Conservation (phyloP, 2,113 vertebrate species). For the Nothocercus nigrocapillus region DNA sequence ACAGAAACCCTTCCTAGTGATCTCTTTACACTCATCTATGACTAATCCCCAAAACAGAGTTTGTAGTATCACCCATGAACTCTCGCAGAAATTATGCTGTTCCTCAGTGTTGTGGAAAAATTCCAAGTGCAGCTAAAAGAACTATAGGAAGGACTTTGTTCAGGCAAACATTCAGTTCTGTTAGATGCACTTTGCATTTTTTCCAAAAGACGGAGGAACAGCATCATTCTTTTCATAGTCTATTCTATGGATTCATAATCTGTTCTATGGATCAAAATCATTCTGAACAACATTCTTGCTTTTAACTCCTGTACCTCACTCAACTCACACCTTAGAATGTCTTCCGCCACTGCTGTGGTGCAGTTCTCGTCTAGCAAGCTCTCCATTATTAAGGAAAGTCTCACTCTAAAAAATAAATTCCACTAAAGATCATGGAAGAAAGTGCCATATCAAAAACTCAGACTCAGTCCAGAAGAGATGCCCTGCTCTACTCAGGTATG, state of each 20-base stretch:
- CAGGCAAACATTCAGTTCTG: neutral
- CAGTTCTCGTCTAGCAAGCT: neutral
- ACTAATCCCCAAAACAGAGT: neutral
- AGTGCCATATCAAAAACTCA: neutral
- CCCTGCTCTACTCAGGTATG: neutral
- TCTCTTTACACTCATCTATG: neutral
- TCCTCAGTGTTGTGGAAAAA: neutral
- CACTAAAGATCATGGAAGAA: neutral
- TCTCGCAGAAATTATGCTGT: neutral
- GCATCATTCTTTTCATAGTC: no score
- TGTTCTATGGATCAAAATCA: neutral
- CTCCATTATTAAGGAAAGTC: neutral
- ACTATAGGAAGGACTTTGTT: neutral
- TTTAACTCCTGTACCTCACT: neutral
- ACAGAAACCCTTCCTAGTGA: neutral
- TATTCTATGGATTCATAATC: neutral
- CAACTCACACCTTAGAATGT: neutral
- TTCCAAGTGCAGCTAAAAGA: neutral
- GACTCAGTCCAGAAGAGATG: neutral
- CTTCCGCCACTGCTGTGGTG: neutral
- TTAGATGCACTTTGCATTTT: no score
- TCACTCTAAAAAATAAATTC: neutral
- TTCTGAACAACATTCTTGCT: neutral
- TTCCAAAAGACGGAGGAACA: no score
- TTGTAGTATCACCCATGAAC: accelerated